These are phyloP conservation scores for Lasioglossum leucozonium DNA, from an alignment of 2,888 invertebrate genomes.

Conservation along the genomic window DNA sequence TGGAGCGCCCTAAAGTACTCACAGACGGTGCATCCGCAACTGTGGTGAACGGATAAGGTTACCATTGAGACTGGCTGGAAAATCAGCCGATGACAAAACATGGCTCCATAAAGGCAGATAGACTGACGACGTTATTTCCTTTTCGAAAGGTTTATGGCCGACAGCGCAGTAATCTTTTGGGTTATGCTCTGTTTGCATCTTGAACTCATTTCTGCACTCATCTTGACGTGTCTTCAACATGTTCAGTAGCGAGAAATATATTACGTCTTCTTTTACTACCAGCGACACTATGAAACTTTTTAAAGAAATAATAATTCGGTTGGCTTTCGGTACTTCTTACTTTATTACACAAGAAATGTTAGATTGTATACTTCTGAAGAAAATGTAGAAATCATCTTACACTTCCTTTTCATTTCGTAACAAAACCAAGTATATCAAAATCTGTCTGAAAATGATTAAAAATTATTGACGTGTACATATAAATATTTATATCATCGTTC, in stretches of 20 bases:
- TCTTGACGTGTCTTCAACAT: neutral
- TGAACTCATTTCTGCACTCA: neutral
- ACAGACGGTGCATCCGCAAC: neutral
- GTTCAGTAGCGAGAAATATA: neutral
- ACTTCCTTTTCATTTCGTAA: neutral
- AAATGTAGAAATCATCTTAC: neutral
- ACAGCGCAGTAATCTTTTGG: neutral
- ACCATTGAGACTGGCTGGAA: neutral
- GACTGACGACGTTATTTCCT: neutral
- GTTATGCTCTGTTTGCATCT: neutral
- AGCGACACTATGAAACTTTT: neutral
- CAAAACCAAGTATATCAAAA: no score
- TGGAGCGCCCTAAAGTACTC: neutral
- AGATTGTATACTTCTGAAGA: neutral
- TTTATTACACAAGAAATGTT: neutral
- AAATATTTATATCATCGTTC: no score
- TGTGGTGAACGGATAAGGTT: conserved; percentile 7
- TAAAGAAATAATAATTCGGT: neutral
- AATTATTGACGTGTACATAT: no score
- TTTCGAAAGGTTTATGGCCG: neutral
- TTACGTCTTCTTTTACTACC: neutral
- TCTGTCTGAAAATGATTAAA: no score
- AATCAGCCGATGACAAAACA: conserved; percentile 15
- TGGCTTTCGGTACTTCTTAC: neutral
- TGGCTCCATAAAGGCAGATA: conserved; percentile 10